These are phyloP conservation scores for Pentalonia nigronervosa DNA, from an alignment of 1,140 invertebrate genomes.

Conservation along the genomic window DNA sequence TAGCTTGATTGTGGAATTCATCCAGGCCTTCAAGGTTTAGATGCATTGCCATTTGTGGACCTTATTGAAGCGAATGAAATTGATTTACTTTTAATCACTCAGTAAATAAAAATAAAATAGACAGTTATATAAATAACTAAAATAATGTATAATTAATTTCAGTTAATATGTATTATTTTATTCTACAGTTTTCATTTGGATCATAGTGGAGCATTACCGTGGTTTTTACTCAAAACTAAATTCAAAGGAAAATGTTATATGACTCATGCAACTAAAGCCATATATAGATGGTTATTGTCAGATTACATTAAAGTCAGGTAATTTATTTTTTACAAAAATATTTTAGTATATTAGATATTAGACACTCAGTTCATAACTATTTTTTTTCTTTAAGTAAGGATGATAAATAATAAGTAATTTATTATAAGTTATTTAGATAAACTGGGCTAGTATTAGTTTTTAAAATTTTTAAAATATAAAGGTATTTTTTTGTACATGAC, in stretches of 20 bases:
- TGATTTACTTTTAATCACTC: slow-evolving; percentile 94
- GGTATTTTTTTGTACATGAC: neutral
- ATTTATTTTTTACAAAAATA: slow-evolving; percentile 59
- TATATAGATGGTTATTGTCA: slow-evolving; percentile 97
- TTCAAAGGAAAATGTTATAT: slow-evolving; percentile 99
- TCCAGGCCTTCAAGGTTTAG: slow-evolving; percentile 95
- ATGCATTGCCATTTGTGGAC: slow-evolving; percentile 97
- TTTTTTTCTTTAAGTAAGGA: no score
- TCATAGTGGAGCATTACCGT: slow-evolving; percentile 96
- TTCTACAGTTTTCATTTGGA: slow-evolving; percentile 91
- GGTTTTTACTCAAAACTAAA: slow-evolving; percentile 96
- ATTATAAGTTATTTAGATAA: no score
- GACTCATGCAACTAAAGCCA: slow-evolving; percentile 99
- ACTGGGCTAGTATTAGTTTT: neutral
- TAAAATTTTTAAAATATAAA: neutral
- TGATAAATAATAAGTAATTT: no score
- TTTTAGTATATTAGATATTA: neutral
- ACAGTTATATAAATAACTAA: neutral
- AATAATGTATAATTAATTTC: neutral
- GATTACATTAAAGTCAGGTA: slow-evolving; percentile 98
- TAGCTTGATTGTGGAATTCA: slow-evolving; percentile 98
- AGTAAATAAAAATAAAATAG: slow-evolving; percentile 73
- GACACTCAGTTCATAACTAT: no score
- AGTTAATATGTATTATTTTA: neutral
- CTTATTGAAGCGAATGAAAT: slow-evolving; percentile 97